Evolutionary conservation across 2,797 vertebrate species (phyloP).

Genomic region (Centropyge bicolor): DNA sequence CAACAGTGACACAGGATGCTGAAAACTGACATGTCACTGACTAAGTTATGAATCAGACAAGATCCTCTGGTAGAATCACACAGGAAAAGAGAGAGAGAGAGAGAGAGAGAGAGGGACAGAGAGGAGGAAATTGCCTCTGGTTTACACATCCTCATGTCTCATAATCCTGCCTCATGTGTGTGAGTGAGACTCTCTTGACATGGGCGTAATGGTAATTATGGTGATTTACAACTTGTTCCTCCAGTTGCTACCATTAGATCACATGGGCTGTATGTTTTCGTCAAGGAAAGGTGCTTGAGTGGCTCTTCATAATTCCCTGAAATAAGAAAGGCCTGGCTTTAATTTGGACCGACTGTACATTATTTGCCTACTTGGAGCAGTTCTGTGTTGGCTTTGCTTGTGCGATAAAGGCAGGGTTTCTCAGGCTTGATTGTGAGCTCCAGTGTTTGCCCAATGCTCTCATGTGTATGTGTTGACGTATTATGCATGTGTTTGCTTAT

Average conservation of each 20-base stretch:
- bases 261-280: constrained; percentile 41
- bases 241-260: constrained; percentile 60
- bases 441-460: constrained; percentile 52
- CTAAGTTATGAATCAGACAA: constrained; percentile 52
- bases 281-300: constrained; percentile 17
- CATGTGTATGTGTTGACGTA: constrained; percentile 36
- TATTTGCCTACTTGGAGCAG: constrained; percentile 26
- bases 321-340: constrained; percentile 43
- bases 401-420: constrained; percentile 33
- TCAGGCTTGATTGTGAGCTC: constrained; percentile 33
- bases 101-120: background rate
- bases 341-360: constrained; percentile 34
- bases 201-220: constrained; percentile 74
- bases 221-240: constrained; percentile 77
- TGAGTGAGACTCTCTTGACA: constrained; percentile 66
- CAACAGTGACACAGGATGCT: constrained; percentile 14
- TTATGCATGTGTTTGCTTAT: constrained; percentile 65
- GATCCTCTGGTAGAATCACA: constrained; percentile 43
- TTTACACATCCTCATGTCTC: constrained; percentile 68
- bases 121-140: constrained; percentile 55
- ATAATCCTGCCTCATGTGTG: constrained; percentile 60
- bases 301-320: constrained; percentile 29
- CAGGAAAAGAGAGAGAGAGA: constrained; percentile 11
- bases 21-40: constrained; percentile 28
- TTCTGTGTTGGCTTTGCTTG: background rate